phyloP scores from a whole-genome alignment of 2,797 vertebrate species.

The Urocyon cinereoargenteus region DNA sequence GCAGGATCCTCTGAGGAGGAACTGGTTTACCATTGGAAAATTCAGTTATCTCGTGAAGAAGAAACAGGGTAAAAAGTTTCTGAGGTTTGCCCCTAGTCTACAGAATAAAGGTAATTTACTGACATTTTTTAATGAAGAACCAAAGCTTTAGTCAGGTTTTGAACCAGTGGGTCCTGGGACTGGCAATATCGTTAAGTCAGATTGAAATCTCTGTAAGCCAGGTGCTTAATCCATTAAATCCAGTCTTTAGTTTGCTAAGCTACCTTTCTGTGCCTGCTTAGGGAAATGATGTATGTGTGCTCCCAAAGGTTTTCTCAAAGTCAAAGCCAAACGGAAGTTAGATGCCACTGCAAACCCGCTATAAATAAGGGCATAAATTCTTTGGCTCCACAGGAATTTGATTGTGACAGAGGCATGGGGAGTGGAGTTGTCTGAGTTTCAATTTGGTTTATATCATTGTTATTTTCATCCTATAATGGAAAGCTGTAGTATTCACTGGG shows the following conservation, averaged over 20 bases:
- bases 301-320: slow-evolving; percentile 43
- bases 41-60: neutral
- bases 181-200: slow-evolving; percentile 36
- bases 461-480: accelerated
- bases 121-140: slow-evolving; percentile 48
- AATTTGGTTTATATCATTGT: neutral
- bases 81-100: neutral
- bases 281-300: neutral
- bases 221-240: slow-evolving; percentile 65
- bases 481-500: accelerated
- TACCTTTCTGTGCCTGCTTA: slow-evolving; percentile 47
- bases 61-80: neutral
- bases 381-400: neutral
- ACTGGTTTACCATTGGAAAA: neutral
- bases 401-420: neutral
- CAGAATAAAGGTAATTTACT: slow-evolving; percentile 34
- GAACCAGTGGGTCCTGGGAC: slow-evolving; percentile 68
- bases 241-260: slow-evolving; percentile 64
- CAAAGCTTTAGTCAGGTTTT: slow-evolving; percentile 60
- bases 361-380: accelerated
- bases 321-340: slow-evolving; percentile 37
- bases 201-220: slow-evolving; percentile 69
- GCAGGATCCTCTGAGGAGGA: neutral
- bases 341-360: neutral
- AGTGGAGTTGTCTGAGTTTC: neutral